These are phyloP conservation scores for Butastur rufipennis DNA, from an alignment of 2,113 vertebrate species.

Conservation along the genomic window DNA sequence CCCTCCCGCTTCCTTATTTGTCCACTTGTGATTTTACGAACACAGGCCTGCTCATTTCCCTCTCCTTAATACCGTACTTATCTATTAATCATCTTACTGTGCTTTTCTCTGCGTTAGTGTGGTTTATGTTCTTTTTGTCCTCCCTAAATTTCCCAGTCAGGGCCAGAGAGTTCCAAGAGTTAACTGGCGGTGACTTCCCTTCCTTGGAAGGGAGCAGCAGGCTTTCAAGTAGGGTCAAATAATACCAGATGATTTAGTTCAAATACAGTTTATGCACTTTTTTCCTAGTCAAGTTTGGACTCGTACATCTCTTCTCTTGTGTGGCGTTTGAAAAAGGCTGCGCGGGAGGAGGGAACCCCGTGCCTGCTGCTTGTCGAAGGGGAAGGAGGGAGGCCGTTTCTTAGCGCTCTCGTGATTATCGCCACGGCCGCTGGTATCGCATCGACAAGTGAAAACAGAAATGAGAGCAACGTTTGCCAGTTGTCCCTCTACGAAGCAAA, in stretches of 20 bases:
- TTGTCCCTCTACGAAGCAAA: too few relatives aligned
- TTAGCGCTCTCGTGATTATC: too few relatives aligned
- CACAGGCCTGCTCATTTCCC: not conserved
- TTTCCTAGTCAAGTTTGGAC: not conserved
- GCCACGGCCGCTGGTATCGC: too few relatives aligned
- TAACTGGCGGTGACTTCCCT: not conserved
- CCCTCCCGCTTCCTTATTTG: not conserved
- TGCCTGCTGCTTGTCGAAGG: rapidly evolving
- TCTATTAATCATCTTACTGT: not conserved
- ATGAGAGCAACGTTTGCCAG: too few relatives aligned
- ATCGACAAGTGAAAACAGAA: too few relatives aligned
- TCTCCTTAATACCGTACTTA: not conserved
- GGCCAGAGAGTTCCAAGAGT: not conserved
- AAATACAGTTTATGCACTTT: not conserved
- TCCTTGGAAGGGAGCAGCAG: too few relatives aligned
- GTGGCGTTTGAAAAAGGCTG: not conserved
- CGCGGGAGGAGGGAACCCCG: not conserved
- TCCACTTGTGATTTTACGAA: not conserved
- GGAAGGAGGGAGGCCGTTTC: rapidly evolving
- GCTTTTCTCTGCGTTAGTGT: not conserved
- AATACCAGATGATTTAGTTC: not conserved
- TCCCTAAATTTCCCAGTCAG: not conserved
- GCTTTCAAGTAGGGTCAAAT: not conserved
- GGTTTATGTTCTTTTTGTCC: not conserved
- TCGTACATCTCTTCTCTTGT: rapidly evolving